phyloP scores from a whole-genome alignment of 2,113 vertebrate genomes.

The Ammodytes dubius region DNA sequence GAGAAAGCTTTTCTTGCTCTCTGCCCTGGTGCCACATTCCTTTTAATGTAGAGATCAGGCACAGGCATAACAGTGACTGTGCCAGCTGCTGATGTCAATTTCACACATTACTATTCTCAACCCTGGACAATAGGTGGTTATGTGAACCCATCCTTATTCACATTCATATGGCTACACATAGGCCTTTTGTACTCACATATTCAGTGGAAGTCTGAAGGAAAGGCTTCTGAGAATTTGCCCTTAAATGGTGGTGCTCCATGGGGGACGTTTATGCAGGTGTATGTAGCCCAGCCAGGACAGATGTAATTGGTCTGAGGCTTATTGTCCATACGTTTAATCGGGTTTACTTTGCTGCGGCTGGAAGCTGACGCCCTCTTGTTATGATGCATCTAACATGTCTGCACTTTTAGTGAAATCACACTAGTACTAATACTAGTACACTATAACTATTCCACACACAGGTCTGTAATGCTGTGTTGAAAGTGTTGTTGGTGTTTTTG shows the following conservation, averaged over 20 bases:
- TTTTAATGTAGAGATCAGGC: conserved; percentile 7
- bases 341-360: conserved; percentile 22
- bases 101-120: neutral
- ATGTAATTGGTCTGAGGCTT: conserved; percentile 53
- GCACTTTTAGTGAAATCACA: neutral
- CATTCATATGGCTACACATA: neutral
- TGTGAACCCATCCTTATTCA: neutral
- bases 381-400: neutral
- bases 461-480: neutral
- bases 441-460: neutral
- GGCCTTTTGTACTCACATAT: neutral
- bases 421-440: too few species aligned
- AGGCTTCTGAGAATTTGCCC: conserved; percentile 14
- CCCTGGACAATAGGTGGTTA: neutral
- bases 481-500: neutral
- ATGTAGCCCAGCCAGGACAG: conserved; percentile 30
- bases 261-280: conserved; percentile 30
- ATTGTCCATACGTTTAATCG: conserved; percentile 49
- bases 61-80: neutral
- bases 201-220: neutral
- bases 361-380: neutral
- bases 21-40: conserved; percentile 1
- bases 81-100: conserved; percentile 23
- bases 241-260: conserved; percentile 20
- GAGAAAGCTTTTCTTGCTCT: conserved; percentile 24